Base-by-base conservation (phyloP, 2,113 vertebrate species). In the Cnemophilus loriae region DNA sequence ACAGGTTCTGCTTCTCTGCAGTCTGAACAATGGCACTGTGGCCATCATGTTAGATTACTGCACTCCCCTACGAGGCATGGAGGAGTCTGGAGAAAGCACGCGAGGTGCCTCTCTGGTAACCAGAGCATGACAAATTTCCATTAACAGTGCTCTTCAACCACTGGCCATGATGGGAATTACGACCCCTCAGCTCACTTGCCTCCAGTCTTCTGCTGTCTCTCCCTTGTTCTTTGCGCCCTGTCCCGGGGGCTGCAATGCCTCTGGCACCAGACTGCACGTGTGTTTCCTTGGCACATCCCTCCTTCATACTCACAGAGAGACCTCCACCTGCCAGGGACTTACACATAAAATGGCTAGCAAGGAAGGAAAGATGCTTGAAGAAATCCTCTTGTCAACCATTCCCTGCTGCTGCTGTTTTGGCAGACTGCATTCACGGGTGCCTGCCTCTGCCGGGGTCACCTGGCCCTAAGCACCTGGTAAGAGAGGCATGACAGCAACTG, bases 381-480 rank as follows among this genome's bases (percentile, higher is more conserved):
- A 75, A 41, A 10, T 37, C n/a, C 10, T 87, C 33, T 39, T 7
- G 6, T 17, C 53, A 73, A 12, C 16, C 44, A 24, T 3, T 47
- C 42, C 6, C 32, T 39, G 59, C 42, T 44, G 10, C 60, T 33
- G 68, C 28, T 53, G 21, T 56, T 92, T n/a, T 24, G 35, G 44
- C 78, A 93, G 65, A 23, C 12, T 47, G 23, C 3, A 2, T 20
- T 59, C 30, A 59, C 16, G 56, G 26, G 37, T 23, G 77, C 16
- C 30, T 63, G 44, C 17, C 33, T 63, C 44, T 32, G 26, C 37
- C 18, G 6, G 23, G 11, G 16, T 22, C 32, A 23, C 23, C 59
- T 39, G 37, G 11, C n/a, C 16, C 19, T 10, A 11, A 11, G 73
- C 1, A 22, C 20, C 8, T 0, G 0, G 12, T 1, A 1, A 89